A percentile compares a stretch with the other conserved stretches of the same genome.
These are phyloP conservation scores for Epinotia bilunana DNA, from an alignment of 2,888 invertebrate genomes.

Conservation along the genomic window DNA sequence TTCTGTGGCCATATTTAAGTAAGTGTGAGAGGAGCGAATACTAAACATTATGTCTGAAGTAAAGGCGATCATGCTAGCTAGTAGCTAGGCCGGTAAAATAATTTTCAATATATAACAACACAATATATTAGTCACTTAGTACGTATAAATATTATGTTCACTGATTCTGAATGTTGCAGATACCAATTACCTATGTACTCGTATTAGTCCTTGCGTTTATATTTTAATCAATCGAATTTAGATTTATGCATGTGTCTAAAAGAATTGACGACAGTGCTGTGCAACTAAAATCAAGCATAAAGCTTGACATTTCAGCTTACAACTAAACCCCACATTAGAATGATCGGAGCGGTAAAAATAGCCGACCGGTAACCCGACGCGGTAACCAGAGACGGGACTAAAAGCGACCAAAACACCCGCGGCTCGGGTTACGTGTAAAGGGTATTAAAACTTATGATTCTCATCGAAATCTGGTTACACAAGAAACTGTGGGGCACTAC, in stretches of 20 bases:
- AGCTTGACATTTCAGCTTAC: background rate
- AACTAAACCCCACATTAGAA: constrained; percentile 21
- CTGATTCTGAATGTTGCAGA: too few species aligned
- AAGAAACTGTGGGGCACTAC: background rate
- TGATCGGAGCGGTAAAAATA: constrained; percentile 24
- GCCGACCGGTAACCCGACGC: constrained; percentile 19
- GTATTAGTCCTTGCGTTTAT: too few species aligned
- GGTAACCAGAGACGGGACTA: constrained; percentile 9
- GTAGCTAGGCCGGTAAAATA: too few species aligned
- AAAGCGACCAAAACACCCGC: constrained; percentile 32
- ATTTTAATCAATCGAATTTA: too few species aligned
- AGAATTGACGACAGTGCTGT: background rate
- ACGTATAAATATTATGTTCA: too few species aligned
- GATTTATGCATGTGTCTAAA: background rate
- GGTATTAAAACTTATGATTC: constrained; percentile 30
- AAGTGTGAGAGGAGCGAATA: too few species aligned
- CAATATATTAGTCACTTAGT: too few species aligned
- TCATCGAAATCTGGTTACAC: constrained; percentile 22
- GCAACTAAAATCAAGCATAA: background rate
- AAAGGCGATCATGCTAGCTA: too few species aligned
- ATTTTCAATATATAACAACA: too few species aligned
- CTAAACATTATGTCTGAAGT: too few species aligned
- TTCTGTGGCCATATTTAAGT: too few species aligned
- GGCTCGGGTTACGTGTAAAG: constrained; percentile 20
- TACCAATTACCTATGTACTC: too few species aligned